Percentiles rank a stretch among this genome's conserved stretches.
These are phyloP conservation scores for Chouioia cunea DNA, from an alignment of 2,888 invertebrate genomes.

Conservation along the genomic window DNA sequence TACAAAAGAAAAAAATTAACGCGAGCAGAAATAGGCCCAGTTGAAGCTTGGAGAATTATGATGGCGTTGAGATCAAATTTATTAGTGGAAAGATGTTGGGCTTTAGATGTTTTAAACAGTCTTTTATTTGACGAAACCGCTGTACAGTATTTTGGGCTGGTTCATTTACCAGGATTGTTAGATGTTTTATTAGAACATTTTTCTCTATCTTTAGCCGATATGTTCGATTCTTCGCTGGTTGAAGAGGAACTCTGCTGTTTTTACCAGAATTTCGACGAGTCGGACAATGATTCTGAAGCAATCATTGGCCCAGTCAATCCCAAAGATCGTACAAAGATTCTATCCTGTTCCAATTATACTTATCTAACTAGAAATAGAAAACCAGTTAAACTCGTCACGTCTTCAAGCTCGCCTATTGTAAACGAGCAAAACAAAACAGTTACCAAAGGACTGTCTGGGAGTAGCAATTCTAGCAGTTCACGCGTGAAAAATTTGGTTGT, in stretches of 20 bases:
- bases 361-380: slow-evolving; percentile 85
- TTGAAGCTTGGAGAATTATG: slow-evolving; percentile 97
- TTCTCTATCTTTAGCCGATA: slow-evolving; percentile 88
- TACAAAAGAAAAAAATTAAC: slow-evolving; percentile 89
- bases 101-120: slow-evolving; percentile 95
- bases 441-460: no score
- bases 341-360: slow-evolving; percentile 85
- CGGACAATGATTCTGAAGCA: slow-evolving; percentile 76
- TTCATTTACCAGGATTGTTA: slow-evolving; percentile 92
- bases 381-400: slow-evolving; percentile 83
- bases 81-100: slow-evolving; percentile 97
- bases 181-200: slow-evolving; percentile 95
- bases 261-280: slow-evolving; percentile 68
- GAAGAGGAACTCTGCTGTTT: slow-evolving; percentile 60
- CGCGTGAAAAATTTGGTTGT: slow-evolving; percentile 27
- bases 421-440: slow-evolving; percentile 68
- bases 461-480: no score
- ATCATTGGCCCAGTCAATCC: slow-evolving; percentile 76
- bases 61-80: slow-evolving; percentile 98
- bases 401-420: slow-evolving; percentile 80
- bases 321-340: slow-evolving; percentile 75
- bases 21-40: slow-evolving; percentile 87
- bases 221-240: slow-evolving; percentile 78
- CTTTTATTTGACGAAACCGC: slow-evolving; percentile 95
- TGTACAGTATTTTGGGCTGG: slow-evolving; percentile 88